Conservation (phyloP, 2,797 vertebrate species). For the Meda fulgida region DNA sequence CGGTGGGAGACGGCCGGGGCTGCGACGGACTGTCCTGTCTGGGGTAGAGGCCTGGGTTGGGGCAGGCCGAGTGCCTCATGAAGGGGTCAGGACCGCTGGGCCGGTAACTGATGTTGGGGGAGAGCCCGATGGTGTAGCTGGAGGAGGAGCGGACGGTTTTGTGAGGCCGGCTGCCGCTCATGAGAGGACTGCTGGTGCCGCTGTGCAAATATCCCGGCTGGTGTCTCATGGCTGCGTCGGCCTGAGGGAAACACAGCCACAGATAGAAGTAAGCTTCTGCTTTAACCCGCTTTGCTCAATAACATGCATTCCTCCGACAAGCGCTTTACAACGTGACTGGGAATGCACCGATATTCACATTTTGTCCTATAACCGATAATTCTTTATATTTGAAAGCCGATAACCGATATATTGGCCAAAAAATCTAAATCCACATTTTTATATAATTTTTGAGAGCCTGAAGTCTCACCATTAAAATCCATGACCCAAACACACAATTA, state of each 20-base stretch:
- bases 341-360: too few species aligned
- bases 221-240: conserved; percentile 77
- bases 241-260: conserved; percentile 66
- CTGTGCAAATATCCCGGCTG: conserved; percentile 79
- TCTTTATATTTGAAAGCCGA: too few species aligned
- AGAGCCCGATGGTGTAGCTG: conserved; percentile 82
- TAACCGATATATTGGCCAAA: too few species aligned
- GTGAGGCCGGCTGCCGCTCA: conserved; percentile 75
- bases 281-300: background rate
- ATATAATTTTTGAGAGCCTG: too few species aligned
- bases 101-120: conserved; percentile 81
- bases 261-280: conserved; percentile 26
- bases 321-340: background rate
- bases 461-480: too few species aligned
- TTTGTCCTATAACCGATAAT: too few species aligned
- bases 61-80: conserved; percentile 83
- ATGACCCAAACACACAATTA: too few species aligned
- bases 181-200: conserved; percentile 80
- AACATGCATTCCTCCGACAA: background rate
- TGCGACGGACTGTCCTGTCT: conserved; percentile 83
- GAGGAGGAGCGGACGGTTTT: conserved; percentile 80
- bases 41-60: conserved; percentile 72
- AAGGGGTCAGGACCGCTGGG: conserved; percentile 77
- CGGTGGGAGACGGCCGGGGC: conserved; percentile 88
- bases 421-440: too few species aligned